Evolutionary conservation across 2,797 vertebrate species (phyloP).

Genomic region (Chiloscyllium punctatum): DNA sequence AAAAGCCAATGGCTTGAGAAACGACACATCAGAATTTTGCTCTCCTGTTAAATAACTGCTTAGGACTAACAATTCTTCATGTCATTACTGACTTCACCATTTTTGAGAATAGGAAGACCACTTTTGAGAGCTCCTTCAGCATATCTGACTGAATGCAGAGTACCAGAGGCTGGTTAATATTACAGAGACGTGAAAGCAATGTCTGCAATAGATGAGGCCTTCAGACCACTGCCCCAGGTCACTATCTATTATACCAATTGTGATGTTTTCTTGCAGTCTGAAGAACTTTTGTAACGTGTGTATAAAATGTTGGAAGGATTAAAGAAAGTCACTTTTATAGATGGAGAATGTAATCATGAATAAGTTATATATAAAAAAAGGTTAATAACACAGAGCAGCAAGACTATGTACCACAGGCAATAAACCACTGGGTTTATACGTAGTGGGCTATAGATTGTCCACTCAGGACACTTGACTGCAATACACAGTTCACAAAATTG

Average conservation of each 20-base stretch:
- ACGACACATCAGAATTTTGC: background rate
- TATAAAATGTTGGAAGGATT: background rate
- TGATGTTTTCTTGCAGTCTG: background rate
- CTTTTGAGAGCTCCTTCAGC: background rate
- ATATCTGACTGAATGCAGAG: background rate
- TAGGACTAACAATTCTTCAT: background rate
- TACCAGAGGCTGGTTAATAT: background rate
- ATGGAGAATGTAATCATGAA: background rate
- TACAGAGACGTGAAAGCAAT: too few relatives aligned
- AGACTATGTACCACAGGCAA: background rate
- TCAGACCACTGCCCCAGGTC: background rate
- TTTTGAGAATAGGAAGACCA: background rate
- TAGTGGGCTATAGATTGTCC: background rate
- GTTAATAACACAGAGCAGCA: too few relatives aligned
- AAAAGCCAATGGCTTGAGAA: background rate
- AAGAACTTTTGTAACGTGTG: background rate
- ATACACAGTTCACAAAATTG: background rate
- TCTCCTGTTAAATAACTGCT: background rate
- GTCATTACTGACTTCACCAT: background rate
- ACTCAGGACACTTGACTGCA: background rate
- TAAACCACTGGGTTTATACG: background rate
- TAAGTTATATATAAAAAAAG: background rate
- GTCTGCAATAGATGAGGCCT: background rate
- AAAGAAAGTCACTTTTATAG: background rate
- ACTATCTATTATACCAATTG: background rate